phyloP scores from a whole-genome alignment of 2,113 vertebrate genomes.

The Grus americana region DNA sequence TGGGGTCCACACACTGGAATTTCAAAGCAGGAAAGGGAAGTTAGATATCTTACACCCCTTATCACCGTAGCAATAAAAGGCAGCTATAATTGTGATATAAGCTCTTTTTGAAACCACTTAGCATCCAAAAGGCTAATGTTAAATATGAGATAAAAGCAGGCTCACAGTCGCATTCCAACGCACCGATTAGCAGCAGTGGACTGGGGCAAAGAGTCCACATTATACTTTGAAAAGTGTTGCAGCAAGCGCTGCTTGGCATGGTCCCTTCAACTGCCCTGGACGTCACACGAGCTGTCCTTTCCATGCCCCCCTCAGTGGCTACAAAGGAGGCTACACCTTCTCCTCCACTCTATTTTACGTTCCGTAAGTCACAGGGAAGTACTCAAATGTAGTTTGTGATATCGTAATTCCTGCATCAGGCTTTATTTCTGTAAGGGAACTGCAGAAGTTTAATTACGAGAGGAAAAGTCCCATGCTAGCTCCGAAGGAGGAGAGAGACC shows the following conservation, averaged over 20 bases:
- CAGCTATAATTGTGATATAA: not conserved
- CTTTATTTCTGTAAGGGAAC: not conserved
- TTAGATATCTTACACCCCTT: not conserved
- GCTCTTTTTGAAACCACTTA: not conserved
- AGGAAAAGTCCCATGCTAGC: not conserved
- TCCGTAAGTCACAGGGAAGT: not conserved
- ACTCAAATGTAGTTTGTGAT: not conserved
- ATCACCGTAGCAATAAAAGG: not conserved
- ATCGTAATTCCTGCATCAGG: not conserved
- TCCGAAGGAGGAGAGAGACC: not conserved
- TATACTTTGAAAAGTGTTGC: not conserved
- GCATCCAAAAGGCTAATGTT: not conserved
- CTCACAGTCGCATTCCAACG: not conserved
- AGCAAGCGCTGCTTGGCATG: not conserved
- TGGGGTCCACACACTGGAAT: not conserved
- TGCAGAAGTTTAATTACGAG: not conserved
- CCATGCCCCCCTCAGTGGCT: not conserved
- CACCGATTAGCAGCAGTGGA: not conserved
- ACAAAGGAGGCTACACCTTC: not conserved
- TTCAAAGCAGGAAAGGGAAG: conserved; percentile 4
- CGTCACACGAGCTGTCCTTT: not conserved
- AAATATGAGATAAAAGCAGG: not conserved
- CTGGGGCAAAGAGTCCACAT: not conserved
- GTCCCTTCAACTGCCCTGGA: not conserved
- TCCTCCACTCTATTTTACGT: not conserved